phyloP scores from a whole-genome alignment of 2,113 vertebrate genomes.

The Varanus salvator region DNA sequence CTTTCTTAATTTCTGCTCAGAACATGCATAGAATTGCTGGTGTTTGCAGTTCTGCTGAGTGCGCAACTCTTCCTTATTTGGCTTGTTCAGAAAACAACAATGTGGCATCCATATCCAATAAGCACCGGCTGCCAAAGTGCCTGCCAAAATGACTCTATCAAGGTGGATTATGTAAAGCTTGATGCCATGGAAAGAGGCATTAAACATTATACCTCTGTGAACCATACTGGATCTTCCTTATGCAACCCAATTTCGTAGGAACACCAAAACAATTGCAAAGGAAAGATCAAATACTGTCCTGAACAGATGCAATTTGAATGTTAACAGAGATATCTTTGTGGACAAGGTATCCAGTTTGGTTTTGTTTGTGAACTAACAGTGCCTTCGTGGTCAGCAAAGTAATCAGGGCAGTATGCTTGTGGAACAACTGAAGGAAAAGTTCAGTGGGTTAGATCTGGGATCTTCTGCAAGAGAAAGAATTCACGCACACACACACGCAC shows the following conservation, averaged over 20 bases:
- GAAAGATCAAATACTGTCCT: neutral
- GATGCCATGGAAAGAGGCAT: neutral
- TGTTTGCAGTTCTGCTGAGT: constrained; percentile 58
- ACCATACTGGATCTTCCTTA: constrained; percentile 41
- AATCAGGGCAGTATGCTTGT: neutral
- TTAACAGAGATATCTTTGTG: no score
- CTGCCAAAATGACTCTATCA: constrained; percentile 54
- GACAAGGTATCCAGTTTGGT: neutral
- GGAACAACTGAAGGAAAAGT: neutral
- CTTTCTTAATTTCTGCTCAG: constrained; percentile 58
- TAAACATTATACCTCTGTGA: constrained; percentile 38
- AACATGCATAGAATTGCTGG: constrained; percentile 60
- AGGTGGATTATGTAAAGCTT: constrained; percentile 41
- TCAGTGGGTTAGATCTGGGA: no score
- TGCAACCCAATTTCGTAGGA: neutral
- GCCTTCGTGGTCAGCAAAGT: neutral
- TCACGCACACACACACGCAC: no score
- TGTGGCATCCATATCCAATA: constrained; percentile 38
- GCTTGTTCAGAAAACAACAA: constrained; percentile 55
- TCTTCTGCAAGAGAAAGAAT: no score
- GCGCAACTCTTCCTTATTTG: constrained; percentile 46
- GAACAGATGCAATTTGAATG: neutral
- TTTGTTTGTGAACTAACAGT: neutral
- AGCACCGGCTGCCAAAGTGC: constrained; percentile 48
- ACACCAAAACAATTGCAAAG: neutral